Percentiles rank a stretch among this genome's conserved stretches.
Evolutionary conservation across 2,113 vertebrate species (phyloP).

Genomic region (Tachysurus vachellii): DNA sequence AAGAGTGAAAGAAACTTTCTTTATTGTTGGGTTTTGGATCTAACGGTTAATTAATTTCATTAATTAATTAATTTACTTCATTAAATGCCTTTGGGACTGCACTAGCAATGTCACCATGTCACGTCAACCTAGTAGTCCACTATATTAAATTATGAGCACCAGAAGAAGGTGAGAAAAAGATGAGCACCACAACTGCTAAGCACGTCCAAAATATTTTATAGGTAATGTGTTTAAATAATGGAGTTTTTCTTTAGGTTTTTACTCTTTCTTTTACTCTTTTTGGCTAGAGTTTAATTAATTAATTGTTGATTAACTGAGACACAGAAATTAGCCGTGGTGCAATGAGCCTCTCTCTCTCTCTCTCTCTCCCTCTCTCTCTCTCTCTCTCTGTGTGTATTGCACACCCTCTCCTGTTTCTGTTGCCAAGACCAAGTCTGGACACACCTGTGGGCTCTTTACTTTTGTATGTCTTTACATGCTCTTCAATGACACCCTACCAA

Average conservation of each 20-base stretch:
- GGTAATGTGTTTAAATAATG: background rate
- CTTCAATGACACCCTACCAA: background rate
- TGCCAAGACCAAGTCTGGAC: conserved; percentile 57
- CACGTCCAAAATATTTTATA: background rate
- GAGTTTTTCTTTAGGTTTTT: background rate
- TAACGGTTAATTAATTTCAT: background rate
- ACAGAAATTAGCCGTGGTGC: background rate
- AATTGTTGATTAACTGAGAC: background rate
- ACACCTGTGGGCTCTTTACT: conserved; percentile 44
- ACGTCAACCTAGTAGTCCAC: background rate
- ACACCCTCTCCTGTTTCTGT: conserved; percentile 5
- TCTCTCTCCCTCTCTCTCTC: background rate
- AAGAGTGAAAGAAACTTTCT: background rate
- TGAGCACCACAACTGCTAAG: no score
- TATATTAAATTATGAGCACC: background rate
- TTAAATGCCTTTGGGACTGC: background rate
- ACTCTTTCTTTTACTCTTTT: background rate
- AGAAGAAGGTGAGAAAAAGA: background rate
- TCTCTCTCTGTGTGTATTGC: background rate
- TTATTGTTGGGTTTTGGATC: no score
- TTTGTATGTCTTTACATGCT: background rate
- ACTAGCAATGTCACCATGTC: background rate
- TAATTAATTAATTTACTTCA: background rate
- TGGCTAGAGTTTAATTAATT: background rate
- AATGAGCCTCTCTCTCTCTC: no score